Base-by-base conservation (phyloP, 2,888 invertebrate species). In the Scaptomyza flava region DNA sequence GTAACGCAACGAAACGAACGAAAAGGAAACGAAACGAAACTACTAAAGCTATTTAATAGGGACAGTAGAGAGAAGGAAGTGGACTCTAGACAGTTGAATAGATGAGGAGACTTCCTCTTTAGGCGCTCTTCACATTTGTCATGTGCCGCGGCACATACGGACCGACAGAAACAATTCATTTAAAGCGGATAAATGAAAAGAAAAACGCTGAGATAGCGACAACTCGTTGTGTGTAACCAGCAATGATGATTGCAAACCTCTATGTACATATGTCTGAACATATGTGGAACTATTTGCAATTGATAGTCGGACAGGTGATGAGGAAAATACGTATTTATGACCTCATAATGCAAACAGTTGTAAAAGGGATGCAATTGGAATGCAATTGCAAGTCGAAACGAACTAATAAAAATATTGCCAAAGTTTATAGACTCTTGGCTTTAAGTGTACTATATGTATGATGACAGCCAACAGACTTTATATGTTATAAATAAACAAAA, bases 111-210 rank as follows among this genome's bases (percentile, higher is more conserved):
- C 73, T 67, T 62, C 61, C 62, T 59, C 68, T 77, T 72, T 67
- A 77, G 68, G 56, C 56, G 51, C 77, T 77, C 68, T 72, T 72
- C 73, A 72, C 73, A 77, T 74, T 77, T 77, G 62, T 77, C 77
- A 77, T 77, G 77, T 72, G 72, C 57, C 57, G 60, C 56, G 48
- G n/a, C 46, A 43, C 41, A 36, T 72, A 38, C 38, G 38, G 14
- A 38, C 38, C 14, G 14, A 66, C 58, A 58, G 72, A 72, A 62
- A 67, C 56, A 72, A 62, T 72, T 74, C 72, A 74, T 72, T 74
- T 77, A 67, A 72, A 59, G 38, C 72, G 45, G 73, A 66, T 72
- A 56, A 59, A 48, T 34, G 20, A 34, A 33, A n/a, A 34, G 9
- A 2, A 52, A 56, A 76, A 38, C 33, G 43, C 56, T 65, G 56